Evolutionary conservation across 1,140 invertebrate species (phyloP).

Genomic region (Heliconius nattereri): DNA sequence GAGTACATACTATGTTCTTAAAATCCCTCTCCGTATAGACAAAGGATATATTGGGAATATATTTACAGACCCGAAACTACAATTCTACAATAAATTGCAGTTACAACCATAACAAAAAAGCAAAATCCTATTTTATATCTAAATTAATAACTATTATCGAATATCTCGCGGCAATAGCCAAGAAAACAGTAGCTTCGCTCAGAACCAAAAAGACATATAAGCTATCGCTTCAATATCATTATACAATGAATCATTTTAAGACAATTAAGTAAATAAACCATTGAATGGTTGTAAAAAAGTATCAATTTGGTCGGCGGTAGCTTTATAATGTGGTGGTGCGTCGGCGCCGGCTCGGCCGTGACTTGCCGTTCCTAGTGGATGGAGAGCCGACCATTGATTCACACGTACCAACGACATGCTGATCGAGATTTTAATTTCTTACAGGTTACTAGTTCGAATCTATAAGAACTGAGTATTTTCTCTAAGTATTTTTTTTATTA

Average conservation of each 20-base stretch:
- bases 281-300: conserved; percentile 55
- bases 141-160: background rate
- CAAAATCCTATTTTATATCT: background rate
- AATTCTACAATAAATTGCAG: no score
- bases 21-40: no score
- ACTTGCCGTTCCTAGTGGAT: conserved; percentile 56
- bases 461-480: background rate
- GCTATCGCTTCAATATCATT: conserved; percentile 31
- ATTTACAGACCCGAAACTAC: no score
- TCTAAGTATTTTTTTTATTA: no score
- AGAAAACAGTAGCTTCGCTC: background rate
- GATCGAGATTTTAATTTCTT: conserved; percentile 18
- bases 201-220: background rate
- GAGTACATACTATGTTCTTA: no score
- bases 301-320: conserved; percentile 61
- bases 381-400: conserved; percentile 51
- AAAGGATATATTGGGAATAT: no score
- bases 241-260: conserved; percentile 41
- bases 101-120: background rate
- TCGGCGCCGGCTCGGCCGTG: conserved; percentile 62
- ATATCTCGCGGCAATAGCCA: background rate
- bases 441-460: conserved; percentile 23
- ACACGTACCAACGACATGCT: conserved; percentile 48
- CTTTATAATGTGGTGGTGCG: conserved; percentile 59
- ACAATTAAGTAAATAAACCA: conserved; percentile 57